Percentiles rank a stretch among this genome's conserved stretches.
Conservation (phyloP, 1,140 invertebrate species). For the Apis laboriosa region DNA sequence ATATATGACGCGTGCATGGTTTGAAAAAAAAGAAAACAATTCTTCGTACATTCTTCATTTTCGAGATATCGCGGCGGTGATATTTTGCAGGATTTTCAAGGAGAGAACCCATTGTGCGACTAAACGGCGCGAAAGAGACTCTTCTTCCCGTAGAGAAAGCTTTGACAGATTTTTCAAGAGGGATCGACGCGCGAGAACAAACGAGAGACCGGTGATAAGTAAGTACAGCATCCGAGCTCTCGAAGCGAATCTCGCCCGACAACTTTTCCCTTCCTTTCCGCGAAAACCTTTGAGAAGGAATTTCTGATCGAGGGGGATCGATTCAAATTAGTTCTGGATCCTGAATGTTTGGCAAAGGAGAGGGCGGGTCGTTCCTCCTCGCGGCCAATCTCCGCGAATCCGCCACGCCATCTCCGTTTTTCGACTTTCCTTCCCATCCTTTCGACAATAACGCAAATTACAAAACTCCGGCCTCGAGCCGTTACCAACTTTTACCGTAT, state of each 20-base stretch:
- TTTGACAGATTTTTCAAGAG: slow-evolving; percentile 1
- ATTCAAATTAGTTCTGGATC: slow-evolving; percentile 7
- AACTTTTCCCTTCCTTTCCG: neutral
- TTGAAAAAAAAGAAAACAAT: too few species aligned
- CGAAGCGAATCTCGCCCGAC: neutral
- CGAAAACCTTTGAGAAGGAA: neutral
- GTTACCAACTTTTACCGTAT: slow-evolving; percentile 45
- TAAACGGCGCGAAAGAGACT: neutral
- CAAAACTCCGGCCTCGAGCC: slow-evolving; percentile 28
- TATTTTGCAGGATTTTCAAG: slow-evolving; percentile 2
- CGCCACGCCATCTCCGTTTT: slow-evolving; percentile 8
- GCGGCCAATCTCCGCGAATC: neutral
- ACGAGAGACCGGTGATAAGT: neutral
- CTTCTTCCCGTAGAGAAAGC: neutral
- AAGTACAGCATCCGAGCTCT: too few species aligned
- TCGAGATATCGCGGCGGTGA: neutral
- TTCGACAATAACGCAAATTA: slow-evolving; percentile 50
- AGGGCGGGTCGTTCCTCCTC: neutral
- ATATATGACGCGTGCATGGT: too few species aligned
- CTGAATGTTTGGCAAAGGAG: neutral
- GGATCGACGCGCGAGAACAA: neutral
- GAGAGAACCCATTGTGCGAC: neutral
- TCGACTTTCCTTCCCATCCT: neutral
- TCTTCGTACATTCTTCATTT: too few species aligned
- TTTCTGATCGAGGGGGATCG: neutral